A percentile compares a stretch with the other conserved stretches of the same genome.
These are phyloP conservation scores for Platygyra sinensis DNA, from an alignment of 64 coral and sea anemone species.

Conservation along the genomic window DNA sequence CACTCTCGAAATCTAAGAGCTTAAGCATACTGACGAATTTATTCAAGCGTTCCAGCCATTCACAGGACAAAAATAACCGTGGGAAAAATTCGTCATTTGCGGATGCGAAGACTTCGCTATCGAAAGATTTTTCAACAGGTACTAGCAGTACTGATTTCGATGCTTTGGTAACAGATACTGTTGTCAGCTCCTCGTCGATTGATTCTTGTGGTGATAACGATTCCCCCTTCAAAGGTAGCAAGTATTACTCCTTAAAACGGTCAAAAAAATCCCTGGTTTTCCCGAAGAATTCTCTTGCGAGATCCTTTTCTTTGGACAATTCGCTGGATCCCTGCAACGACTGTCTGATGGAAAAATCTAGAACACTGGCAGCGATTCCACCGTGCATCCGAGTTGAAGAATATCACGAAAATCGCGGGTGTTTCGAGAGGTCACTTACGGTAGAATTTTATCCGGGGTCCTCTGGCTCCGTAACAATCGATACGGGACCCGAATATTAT, in stretches of 20 bases:
- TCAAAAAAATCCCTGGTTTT: conserved; percentile 57
- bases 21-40: conserved; percentile 80
- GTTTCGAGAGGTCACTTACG: conserved; percentile 20
- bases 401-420: conserved; percentile 16
- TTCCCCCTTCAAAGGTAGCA: background rate
- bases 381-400: conserved; percentile 34
- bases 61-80: conserved; percentile 50
- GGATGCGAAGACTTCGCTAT: background rate
- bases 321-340: background rate
- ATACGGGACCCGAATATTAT: background rate
- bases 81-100: conserved; percentile 37
- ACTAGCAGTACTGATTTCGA: conserved; percentile 5
- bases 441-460: conserved; percentile 13
- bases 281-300: conserved; percentile 28
- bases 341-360: conserved; percentile 45
- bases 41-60: conserved; percentile 64
- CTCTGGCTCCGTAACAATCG: background rate
- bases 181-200: conserved; percentile 44
- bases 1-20: conserved; percentile 65
- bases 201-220: conserved; percentile 51
- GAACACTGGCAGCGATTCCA: conserved; percentile 37
- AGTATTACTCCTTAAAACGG: conserved; percentile 68
- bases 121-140: conserved; percentile 19
- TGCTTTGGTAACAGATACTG: conserved; percentile 28
- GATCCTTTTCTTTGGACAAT: conserved; percentile 27